Evolutionary conservation across 2,888 invertebrate genomes (phyloP).

Genomic region (Deilephila elpenor): DNA sequence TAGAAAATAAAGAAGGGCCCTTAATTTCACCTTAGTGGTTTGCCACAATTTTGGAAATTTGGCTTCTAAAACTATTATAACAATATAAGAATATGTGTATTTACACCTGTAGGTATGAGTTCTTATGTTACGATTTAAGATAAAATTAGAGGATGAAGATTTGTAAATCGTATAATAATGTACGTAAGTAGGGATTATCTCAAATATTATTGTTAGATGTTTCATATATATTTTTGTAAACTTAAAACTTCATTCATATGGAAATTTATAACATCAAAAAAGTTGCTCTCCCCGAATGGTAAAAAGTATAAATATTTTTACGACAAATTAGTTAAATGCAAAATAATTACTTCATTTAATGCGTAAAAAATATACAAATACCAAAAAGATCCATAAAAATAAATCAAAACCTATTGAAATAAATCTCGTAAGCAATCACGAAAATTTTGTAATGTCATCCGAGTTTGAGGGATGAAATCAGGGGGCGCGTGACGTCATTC

Average conservation of each 20-base stretch:
- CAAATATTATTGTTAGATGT: too few species aligned
- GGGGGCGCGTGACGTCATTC: conserved; percentile 15
- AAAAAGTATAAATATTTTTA: too few species aligned
- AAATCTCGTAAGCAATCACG: not conserved
- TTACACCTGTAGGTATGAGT: not conserved
- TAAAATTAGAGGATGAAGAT: too few species aligned
- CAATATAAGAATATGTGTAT: not conserved
- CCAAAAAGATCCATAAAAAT: conserved; percentile 1
- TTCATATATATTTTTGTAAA: too few species aligned
- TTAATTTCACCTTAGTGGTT: not conserved
- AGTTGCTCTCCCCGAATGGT: too few species aligned
- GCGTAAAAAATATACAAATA: not conserved
- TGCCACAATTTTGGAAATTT: not conserved
- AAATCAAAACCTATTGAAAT: not conserved
- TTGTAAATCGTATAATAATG: too few species aligned
- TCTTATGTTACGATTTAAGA: too few species aligned
- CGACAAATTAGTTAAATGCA: too few species aligned
- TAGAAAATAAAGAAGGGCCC: not conserved
- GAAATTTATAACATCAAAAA: too few species aligned
- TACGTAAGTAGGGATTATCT: too few species aligned
- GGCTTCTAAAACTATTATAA: not conserved
- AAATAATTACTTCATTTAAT: too few species aligned
- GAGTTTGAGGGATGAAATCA: conserved; percentile 26
- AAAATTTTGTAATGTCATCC: conserved; percentile 29
- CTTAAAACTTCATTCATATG: too few species aligned